Evolutionary conservation across 2,888 invertebrate genomes (phyloP), one percentile per base, ranked within the genome.

Genomic region (Ophion ellenae): DNA sequence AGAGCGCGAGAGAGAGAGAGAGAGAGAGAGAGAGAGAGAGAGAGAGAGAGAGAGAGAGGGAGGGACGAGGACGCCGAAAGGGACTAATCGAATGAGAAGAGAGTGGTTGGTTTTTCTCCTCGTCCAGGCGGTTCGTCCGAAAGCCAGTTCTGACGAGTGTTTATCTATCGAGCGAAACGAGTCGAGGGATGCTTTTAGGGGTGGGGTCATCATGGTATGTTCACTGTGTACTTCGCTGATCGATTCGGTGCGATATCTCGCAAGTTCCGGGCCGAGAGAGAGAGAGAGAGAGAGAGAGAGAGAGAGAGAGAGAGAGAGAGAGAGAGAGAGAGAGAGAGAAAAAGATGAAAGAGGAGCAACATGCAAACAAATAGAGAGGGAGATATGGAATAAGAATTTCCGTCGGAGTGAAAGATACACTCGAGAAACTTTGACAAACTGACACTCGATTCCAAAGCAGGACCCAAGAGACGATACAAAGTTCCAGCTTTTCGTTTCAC

Each of bases 371-470:
- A 74, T 73, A 11, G 61, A 70, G 87, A 17, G 20, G 74, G 28
- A 59, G 86, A 74, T 64, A 83, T 76, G 74, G 86, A 86, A 81
- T 75, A 80, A 59, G 53, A 76, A 69, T 79, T 73, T 74, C 66
- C 74, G 73, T 79, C 73, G 11, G 69, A 81, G 85, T 32, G 67
- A 73, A 81, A 73, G 79, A 81, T 81, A 67, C 61, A 64, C 47
- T 59, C 40, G 63, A 84, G 84, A 83, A 86, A 90, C 88, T 89
- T 88, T 89, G 88, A 89, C 89, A 89, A 90, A 89, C 87, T 87
- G 87, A 88, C 88, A 90, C 91, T 90, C 89, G 90, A 91, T 91
- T 87, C 86, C 85, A 86, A 87, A 88, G 89, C 87, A 89, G 87
- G 87, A 89, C 88, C 87, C 89, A 75, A 74, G 89, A 87, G 89